Conservation (phyloP, 2,113 vertebrate genomes). For the Odocoileus hemionus region DNA sequence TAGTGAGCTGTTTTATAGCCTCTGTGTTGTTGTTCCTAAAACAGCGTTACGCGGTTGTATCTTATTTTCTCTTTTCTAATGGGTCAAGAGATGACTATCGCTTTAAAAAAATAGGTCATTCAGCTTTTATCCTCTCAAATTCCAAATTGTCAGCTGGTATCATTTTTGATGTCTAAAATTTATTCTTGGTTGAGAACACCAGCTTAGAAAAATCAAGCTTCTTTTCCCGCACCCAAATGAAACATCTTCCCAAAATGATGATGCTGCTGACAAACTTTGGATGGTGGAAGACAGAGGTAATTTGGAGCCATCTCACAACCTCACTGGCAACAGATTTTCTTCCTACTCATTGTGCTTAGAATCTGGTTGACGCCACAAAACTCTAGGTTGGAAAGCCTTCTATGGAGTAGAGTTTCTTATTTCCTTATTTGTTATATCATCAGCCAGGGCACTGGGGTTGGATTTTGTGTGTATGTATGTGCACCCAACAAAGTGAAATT, state of each 20-base stretch:
- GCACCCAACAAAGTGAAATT: background rate
- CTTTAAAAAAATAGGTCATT: background rate
- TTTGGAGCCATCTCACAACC: no score
- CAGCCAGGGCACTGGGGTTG: background rate
- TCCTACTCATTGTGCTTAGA: background rate
- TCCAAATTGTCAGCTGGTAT: background rate
- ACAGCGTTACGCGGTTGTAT: background rate
- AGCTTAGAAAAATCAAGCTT: background rate
- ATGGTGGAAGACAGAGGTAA: background rate
- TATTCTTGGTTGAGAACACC: background rate
- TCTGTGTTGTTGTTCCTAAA: constrained; percentile 2
- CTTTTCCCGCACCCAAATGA: background rate
- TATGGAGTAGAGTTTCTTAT: background rate
- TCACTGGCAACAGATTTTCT: background rate
- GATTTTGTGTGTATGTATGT: background rate
- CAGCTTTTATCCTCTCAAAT: background rate
- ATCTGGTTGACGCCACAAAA: background rate
- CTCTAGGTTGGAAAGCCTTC: background rate
- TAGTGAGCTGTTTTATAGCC: background rate
- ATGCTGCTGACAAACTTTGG: background rate
- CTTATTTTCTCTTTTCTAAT: constrained; percentile 27
- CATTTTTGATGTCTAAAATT: background rate
- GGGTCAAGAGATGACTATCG: background rate
- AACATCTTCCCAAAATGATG: background rate
- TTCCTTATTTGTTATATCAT: background rate